Evolutionary conservation across 2,888 invertebrate genomes (phyloP).

Genomic region (Metopia argyrocephala): DNA sequence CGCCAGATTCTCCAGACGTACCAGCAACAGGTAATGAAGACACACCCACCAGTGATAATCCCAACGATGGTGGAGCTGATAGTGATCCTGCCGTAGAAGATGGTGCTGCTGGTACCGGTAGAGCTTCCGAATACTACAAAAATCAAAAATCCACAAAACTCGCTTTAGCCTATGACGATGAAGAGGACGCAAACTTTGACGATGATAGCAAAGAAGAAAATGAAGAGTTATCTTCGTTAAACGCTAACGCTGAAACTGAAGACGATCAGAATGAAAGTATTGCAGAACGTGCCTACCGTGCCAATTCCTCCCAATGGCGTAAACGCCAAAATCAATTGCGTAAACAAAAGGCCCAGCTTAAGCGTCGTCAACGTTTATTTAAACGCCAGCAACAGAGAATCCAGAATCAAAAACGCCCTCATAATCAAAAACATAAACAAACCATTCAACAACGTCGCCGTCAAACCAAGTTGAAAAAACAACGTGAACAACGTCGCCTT

Average conservation of each 20-base stretch:
- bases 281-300: constrained; percentile 51
- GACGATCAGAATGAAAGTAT: constrained; percentile 1
- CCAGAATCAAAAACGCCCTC: neutral
- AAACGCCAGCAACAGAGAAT: neutral
- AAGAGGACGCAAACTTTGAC: neutral
- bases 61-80: neutral
- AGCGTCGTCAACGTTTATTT: neutral
- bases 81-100: neutral
- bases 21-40: too few species aligned
- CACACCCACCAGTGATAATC: too few species aligned
- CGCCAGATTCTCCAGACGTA: neutral
- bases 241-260: neutral
- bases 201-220: neutral
- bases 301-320: constrained; percentile 56
- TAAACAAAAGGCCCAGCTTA: neutral
- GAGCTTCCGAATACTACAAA: neutral
- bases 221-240: constrained; percentile 12
- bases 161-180: neutral
- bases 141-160: neutral
- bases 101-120: too few species aligned
- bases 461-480: constrained; percentile 4
- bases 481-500: constrained; percentile 16
- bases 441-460: constrained; percentile 44
- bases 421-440: constrained; percentile 24
- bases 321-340: neutral